phyloP scores from a whole-genome alignment of 2,797 vertebrate genomes.

The Calcarius lapponicus region DNA sequence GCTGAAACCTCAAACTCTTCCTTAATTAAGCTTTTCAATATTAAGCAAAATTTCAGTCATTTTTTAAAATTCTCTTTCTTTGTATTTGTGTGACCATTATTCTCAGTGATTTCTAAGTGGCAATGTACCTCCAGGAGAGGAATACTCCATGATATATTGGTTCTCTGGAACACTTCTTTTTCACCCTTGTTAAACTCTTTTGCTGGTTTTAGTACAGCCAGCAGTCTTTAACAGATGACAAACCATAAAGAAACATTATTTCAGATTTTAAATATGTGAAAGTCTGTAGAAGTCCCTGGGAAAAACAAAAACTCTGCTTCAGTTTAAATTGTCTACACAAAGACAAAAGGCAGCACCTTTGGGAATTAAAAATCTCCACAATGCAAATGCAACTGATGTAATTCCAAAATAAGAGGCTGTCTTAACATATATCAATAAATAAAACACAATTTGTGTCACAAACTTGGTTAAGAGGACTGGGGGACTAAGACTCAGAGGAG shows the following conservation, averaged over 20 bases:
- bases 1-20: not conserved
- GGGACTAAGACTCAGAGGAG: not conserved
- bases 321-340: not conserved
- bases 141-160: not conserved
- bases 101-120: not conserved
- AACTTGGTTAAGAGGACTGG: not conserved
- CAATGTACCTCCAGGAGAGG: not conserved
- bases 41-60: not conserved
- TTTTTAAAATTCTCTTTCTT: not conserved
- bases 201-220: not conserved
- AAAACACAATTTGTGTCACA: not conserved
- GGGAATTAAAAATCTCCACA: not conserved
- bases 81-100: not conserved
- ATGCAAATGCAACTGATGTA: not conserved
- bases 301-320: not conserved
- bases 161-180: not conserved
- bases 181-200: not conserved
- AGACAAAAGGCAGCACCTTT: not conserved
- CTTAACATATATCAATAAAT: not conserved
- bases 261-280: not conserved
- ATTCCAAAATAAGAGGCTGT: not conserved
- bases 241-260: not conserved
- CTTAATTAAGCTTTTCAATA: not conserved
- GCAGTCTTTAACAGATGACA: not conserved
- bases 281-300: not conserved